Evolutionary conservation across 1,140 invertebrate genomes (phyloP), one percentile per base, ranked within the genome.

Genomic region (Bursaphelenchus mucronatus): DNA sequence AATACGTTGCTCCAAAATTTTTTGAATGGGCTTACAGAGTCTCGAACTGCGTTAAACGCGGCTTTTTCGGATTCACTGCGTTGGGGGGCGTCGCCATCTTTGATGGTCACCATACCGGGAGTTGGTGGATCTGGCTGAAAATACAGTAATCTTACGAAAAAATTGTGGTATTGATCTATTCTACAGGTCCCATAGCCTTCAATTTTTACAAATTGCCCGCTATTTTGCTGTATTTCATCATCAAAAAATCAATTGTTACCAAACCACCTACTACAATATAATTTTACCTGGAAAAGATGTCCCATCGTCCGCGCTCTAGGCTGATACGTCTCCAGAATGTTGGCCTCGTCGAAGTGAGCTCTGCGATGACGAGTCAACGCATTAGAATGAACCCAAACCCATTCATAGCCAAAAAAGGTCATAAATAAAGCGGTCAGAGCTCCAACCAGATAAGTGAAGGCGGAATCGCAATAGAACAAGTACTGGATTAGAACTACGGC

Each of bases 261-360:
- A 46, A 57, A 51, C 58, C 50, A 55, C 54, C 61, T 13, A 52
- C 8, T 0, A 51, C 11, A 3, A 13, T 7, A 2, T 52, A 13
- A 40, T 57, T 55, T 6, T 43, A 70, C 66, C 19, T 58, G 41
- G 52, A 74, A 74, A 0, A 74, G 58, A 65, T 74, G 73, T 0
- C 73, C 73, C 40, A 58, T 46, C 19, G 73, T 74, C 39, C 72
- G 47, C 41, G 64, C 55, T n/a, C 73, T 47, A 11, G 73, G 73
- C 49, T 74, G 73, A 63, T 74, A 74, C 6, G 73, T 74, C 57
- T 74, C 73, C 30, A 74, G 56, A 40, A 74, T 64, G 58, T 74
- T 74, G 13, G 61, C 61, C 59, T 75, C 73, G 49, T 74, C 71
- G 55, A 74, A 74, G 47, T 49, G 62, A 11, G 73, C 67, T 11